A percentile compares a stretch with the other conserved stretches of the same genome.
phyloP scores from a whole-genome alignment of 2,888 invertebrate species.

The Drosophila subquinaria region DNA sequence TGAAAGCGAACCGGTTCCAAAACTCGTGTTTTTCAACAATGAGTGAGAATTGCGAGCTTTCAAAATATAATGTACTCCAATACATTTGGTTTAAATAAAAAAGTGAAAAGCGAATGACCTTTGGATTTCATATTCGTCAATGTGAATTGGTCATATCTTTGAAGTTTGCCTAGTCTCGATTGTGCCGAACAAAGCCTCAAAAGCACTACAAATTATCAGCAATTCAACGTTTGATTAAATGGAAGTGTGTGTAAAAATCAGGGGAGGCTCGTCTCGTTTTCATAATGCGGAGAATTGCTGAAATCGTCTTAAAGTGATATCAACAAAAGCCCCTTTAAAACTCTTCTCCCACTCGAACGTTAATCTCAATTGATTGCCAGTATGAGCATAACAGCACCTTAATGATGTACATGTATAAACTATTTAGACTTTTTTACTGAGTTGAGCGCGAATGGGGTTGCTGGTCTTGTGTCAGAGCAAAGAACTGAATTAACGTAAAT shows the following conservation, averaged over 20 bases:
- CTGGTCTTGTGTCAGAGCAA: constrained; percentile 17
- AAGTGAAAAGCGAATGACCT: constrained; percentile 53
- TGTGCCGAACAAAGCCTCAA: not conserved
- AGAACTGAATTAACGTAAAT: constrained; percentile 62
- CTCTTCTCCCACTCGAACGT: not conserved
- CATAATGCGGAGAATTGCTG: not conserved
- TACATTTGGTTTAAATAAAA: constrained; percentile 17
- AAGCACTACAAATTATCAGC: not conserved
- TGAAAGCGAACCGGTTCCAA: constrained; percentile 59
- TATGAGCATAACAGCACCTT: not conserved
- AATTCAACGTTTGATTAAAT: not conserved
- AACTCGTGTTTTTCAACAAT: constrained; percentile 54
- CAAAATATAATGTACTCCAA: constrained; percentile 18
- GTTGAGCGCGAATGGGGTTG: not conserved
- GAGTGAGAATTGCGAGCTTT: constrained; percentile 43
- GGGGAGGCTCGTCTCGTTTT: constrained; percentile 12
- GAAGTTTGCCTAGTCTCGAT: not conserved
- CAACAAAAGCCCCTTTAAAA: not conserved
- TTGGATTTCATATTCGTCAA: constrained; percentile 20
- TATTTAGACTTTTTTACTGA: constrained; percentile 7
- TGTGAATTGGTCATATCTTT: constrained; percentile 6
- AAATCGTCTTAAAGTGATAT: not conserved
- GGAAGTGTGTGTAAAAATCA: not conserved
- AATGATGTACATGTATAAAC: not conserved
- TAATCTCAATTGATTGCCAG: constrained; percentile 15